These are phyloP conservation scores for Mythimna pallens DNA, from an alignment of 2,888 invertebrate species.

Conservation along the genomic window DNA sequence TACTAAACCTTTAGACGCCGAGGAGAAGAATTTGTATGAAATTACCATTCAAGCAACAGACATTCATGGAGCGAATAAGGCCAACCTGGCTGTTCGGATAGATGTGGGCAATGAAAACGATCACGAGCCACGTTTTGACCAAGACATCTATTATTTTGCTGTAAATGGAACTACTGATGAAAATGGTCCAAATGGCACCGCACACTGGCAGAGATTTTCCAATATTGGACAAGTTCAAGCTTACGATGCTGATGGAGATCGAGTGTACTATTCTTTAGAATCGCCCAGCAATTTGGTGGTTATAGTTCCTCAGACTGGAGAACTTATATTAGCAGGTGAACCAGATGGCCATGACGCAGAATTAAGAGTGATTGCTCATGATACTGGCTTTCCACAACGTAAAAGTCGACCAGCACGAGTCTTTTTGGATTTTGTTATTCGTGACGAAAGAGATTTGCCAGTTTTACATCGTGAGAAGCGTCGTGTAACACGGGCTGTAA, in stretches of 20 bases:
- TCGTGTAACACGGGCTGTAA: constrained; percentile 96
- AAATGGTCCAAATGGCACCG: constrained; percentile 91
- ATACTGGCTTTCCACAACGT: constrained; percentile 94
- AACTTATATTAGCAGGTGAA: constrained; percentile 95
- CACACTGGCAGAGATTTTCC: constrained; percentile 94
- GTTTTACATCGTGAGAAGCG: constrained; percentile 93
- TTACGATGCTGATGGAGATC: constrained; percentile 97
- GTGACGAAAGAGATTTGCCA: constrained; percentile 91
- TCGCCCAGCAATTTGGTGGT: constrained; percentile 96
- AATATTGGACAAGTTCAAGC: constrained; percentile 96
- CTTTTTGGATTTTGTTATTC: constrained; percentile 93
- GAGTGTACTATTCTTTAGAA: constrained; percentile 96
- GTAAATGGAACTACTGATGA: constrained; percentile 92
- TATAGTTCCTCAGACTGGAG: constrained; percentile 98
- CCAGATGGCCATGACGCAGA: constrained; percentile 93
- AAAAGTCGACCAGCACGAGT: constrained; percentile 94
- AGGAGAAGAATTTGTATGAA: constrained; percentile 93
- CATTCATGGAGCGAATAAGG: constrained; percentile 94
- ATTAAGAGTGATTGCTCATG: constrained; percentile 95
- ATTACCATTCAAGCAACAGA: constrained; percentile 95
- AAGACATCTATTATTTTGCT: constrained; percentile 94
- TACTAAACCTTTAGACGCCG: constrained; percentile 94
- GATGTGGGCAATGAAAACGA: constrained; percentile 97
- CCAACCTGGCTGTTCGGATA: constrained; percentile 94
- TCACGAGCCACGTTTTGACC: constrained; percentile 96